These are phyloP conservation scores for Phaedon cochleariae DNA, from an alignment of 2,888 invertebrate genomes.

Conservation along the genomic window DNA sequence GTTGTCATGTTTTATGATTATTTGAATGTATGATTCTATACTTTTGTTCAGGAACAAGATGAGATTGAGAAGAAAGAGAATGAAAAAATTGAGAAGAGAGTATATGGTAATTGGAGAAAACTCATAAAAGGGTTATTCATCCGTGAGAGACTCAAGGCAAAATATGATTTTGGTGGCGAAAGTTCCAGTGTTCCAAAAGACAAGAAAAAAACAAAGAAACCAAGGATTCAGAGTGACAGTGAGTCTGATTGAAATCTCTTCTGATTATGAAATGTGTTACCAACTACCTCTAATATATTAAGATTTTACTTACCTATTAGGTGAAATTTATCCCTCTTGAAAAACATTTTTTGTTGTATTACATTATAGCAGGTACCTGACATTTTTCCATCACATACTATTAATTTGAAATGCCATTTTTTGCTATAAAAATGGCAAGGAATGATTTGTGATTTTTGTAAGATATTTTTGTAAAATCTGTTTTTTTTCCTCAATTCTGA, in stretches of 20 bases:
- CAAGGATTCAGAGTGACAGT: constrained; percentile 17
- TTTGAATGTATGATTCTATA: constrained; percentile 16
- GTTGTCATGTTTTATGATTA: constrained; percentile 12
- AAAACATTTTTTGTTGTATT: background rate
- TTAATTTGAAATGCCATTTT: background rate
- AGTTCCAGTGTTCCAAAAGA: constrained; percentile 21
- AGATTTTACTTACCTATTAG: background rate
- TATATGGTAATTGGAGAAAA: constrained; percentile 89
- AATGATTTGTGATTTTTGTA: background rate
- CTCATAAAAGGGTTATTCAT: constrained; percentile 85
- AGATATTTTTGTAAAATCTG: background rate
- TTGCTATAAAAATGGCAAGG: background rate
- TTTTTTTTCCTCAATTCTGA: no score
- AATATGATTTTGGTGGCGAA: constrained; percentile 74
- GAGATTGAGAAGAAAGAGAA: constrained; percentile 73
- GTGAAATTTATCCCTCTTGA: background rate
- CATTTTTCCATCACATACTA: background rate
- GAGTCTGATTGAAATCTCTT: constrained; percentile 11
- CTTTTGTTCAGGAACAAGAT: constrained; percentile 73
- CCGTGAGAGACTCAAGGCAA: constrained; percentile 75
- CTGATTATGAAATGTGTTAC: background rate
- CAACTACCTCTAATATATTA: background rate
- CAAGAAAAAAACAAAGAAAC: constrained; percentile 53
- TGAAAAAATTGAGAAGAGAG: constrained; percentile 82
- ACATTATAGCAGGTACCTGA: background rate